phyloP scores from a whole-genome alignment of 2,797 vertebrate species.

The Simalia tracyae region DNA sequence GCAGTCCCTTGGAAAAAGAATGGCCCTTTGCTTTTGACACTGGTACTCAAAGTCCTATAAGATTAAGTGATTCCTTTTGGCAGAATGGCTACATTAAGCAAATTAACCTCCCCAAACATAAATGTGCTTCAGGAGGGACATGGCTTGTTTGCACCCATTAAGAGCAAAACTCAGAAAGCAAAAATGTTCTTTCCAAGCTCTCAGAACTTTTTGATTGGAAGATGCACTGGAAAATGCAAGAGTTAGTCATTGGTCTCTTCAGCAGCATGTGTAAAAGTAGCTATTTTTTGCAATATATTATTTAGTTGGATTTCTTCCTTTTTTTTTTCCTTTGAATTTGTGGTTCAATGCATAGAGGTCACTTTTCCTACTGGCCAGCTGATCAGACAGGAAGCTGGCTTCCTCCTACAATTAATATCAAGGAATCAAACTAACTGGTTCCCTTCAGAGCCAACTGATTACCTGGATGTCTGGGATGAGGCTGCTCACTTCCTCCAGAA shows the following conservation, averaged over 20 bases:
- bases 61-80: slow-evolving; percentile 61
- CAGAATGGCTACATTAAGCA: slow-evolving; percentile 49
- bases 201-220: background rate
- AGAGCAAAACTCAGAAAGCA: background rate
- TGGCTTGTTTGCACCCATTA: slow-evolving; percentile 16
- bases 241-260: background rate
- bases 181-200: background rate
- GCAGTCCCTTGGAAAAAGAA: slow-evolving; percentile 58
- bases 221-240: background rate
- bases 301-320: background rate
- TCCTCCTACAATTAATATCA: background rate
- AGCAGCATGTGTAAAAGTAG: background rate
- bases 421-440: background rate
- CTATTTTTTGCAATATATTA: background rate
- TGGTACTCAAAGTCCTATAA: slow-evolving; percentile 56
- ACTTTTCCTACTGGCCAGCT: background rate
- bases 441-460: background rate
- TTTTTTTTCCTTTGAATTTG: background rate
- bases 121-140: slow-evolving; percentile 37
- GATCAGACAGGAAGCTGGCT: background rate
- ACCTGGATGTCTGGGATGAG: background rate
- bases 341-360: background rate
- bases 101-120: slow-evolving; percentile 42
- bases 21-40: slow-evolving; percentile 63
- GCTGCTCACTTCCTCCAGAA: background rate